phyloP scores from a whole-genome alignment of 37 sponge, comb jelly and placozoan genomes.

The Spongilla lacustris region DNA sequence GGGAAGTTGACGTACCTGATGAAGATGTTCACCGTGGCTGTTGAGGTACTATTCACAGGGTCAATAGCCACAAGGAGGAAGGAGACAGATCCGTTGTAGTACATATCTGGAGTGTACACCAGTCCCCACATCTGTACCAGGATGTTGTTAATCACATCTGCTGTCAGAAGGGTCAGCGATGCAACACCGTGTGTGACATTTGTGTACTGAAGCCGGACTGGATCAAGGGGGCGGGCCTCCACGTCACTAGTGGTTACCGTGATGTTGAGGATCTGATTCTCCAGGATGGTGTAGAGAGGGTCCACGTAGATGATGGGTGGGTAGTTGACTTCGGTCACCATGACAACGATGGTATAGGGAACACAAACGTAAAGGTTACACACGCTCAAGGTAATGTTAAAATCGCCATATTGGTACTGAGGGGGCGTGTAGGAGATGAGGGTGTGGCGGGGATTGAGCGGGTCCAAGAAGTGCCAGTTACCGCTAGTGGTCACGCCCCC shows the following conservation, averaged over 20 bases:
- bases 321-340: constrained; percentile 76
- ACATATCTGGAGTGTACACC: constrained; percentile 68
- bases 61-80: constrained; percentile 65
- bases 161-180: background rate
- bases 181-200: constrained; percentile 54
- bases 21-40: constrained; percentile 44
- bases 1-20: constrained; percentile 79
- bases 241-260: background rate
- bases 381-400: constrained; percentile 41
- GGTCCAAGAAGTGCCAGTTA: constrained; percentile 1
- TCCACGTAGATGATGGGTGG: constrained; percentile 47
- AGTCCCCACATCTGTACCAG: constrained; percentile 52
- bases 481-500: background rate
- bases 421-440: constrained; percentile 31
- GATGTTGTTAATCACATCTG: constrained; percentile 3
- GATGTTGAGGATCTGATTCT: background rate
- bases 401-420: constrained; percentile 39
- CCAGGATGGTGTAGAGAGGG: background rate
- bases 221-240: background rate
- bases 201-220: constrained; percentile 20
- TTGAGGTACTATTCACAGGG: constrained; percentile 39
- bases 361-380: constrained; percentile 73
- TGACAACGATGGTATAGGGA: constrained; percentile 31
- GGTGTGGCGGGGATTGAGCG: background rate
- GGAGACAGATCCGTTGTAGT: constrained; percentile 70